Base-by-base conservation (phyloP, 2,888 invertebrate species). In the Cryptocheilus praepositus region DNA sequence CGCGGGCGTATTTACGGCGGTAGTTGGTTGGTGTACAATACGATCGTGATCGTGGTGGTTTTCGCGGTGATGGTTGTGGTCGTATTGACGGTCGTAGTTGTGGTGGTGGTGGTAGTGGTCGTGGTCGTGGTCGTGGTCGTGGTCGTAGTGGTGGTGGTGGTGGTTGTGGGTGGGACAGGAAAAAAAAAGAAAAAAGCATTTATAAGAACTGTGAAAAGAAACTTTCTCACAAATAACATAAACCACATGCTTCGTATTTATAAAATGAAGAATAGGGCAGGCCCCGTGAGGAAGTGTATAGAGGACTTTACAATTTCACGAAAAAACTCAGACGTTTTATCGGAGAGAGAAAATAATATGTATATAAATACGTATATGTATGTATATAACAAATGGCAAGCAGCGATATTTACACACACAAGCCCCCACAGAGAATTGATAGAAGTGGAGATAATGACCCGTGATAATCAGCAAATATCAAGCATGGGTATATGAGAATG, bases 141-240 rank as follows among this genome's bases (percentile, higher is more conserved):
- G 62, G 58, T 60, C 59, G 66, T 64, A 66, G 74, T 70, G 76
- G 36, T 73, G 70, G 71, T 75, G 68, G 67, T 55, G 91, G 91
- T 81, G 82, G 70, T 79, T 74, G 72, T 80, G 76, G 80, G 70
- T 74, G 76, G 80, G 77, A 87, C 86, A 89, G 87, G 89, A 90
- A 90, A 90, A 90, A 89, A 88, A 89, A 87, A 90, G 91, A 92
- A 92, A 91, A 93, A 93, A 93, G 93, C 93, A 91, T 92, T 91
- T 92, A 92, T 93, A 93, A 93, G 93, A 95, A 95, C 95, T 94
- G 94, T 94, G 94, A 94, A 95, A 94, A 94, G 94, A 93, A 93
- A 92, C 81, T 83, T 85, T 93, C 93, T 94, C 94, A 93, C 93
- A 92, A 93, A 90, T 89, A 85, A 85, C 83, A 83, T 82, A 81